Percentiles rank a stretch among this genome's conserved stretches.
These are phyloP conservation scores for Syngnathus acus DNA, from an alignment of 2,797 vertebrate genomes.

Conservation along the genomic window DNA sequence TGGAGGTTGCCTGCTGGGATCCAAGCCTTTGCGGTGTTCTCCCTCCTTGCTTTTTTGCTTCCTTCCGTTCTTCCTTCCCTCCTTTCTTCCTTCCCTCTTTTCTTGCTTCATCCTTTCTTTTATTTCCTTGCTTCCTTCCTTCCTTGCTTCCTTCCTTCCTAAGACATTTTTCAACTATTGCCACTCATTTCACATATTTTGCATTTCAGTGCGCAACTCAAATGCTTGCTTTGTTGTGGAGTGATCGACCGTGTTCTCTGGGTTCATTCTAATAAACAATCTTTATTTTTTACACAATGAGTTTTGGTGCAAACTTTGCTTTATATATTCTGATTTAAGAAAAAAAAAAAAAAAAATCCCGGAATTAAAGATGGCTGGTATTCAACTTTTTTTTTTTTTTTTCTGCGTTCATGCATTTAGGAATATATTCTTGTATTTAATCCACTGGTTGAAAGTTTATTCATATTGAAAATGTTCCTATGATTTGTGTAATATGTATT, in stretches of 20 bases:
- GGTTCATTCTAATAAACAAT: too few species aligned
- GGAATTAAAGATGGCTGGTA: not conserved
- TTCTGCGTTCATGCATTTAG: too few species aligned
- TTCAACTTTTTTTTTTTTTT: not conserved
- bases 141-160: not conserved
- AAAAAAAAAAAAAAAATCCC: not conserved
- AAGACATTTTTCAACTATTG: not conserved
- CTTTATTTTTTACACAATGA: too few species aligned
- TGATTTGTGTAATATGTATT: not conserved
- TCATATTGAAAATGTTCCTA: not conserved
- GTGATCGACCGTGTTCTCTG: too few species aligned
- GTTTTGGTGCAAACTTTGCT: too few species aligned
- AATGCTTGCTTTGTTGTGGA: not conserved
- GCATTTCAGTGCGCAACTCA: not conserved
- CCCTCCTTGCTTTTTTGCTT: too few species aligned
- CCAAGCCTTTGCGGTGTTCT: too few species aligned
- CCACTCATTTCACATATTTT: not conserved
- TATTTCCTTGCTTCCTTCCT: too few species aligned
- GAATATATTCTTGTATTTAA: not conserved
- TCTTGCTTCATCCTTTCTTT: not conserved
- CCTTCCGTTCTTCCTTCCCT: not conserved
- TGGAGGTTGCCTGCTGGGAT: too few species aligned
- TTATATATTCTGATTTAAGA: too few species aligned
- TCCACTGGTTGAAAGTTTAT: not conserved
- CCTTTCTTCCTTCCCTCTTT: not conserved